phyloP scores from a whole-genome alignment of 2,113 vertebrate species.

The Petaurus breviceps region DNA sequence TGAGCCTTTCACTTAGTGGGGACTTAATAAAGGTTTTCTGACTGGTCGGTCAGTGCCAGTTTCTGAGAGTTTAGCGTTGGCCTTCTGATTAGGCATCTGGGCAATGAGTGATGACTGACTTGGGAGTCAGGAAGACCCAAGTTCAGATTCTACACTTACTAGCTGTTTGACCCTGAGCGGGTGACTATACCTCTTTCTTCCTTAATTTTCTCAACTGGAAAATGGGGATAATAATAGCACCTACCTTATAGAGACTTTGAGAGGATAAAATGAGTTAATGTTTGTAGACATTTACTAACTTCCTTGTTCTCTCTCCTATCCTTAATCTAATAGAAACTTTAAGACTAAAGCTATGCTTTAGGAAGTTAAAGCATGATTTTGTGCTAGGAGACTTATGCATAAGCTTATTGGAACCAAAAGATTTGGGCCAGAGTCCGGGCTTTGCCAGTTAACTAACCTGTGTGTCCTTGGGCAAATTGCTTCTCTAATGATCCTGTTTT shows the following conservation, averaged over 20 bases:
- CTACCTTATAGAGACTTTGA: neutral
- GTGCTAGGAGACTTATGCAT: neutral
- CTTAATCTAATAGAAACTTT: neutral
- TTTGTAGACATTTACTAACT: neutral
- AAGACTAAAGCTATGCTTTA: neutral
- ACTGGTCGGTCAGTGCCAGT: neutral
- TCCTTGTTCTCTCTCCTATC: neutral
- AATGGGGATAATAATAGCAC: neutral
- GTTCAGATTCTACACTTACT: neutral
- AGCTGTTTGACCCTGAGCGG: neutral
- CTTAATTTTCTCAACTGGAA: neutral
- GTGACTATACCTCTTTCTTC: neutral
- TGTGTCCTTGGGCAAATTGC: too few relatives aligned
- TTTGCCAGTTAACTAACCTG: neutral
- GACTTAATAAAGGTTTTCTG: neutral
- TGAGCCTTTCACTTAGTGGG: neutral
- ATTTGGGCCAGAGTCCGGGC: neutral
- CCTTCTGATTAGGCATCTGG: neutral
- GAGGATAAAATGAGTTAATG: neutral
- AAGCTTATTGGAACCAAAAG: neutral
- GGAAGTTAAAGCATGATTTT: neutral
- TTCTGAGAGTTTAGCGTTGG: neutral
- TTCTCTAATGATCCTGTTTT: neutral
- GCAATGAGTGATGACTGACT: neutral
- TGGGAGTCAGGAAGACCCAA: neutral